phyloP scores from a whole-genome alignment of 2,888 invertebrate genomes.

The Athalia circularis region DNA sequence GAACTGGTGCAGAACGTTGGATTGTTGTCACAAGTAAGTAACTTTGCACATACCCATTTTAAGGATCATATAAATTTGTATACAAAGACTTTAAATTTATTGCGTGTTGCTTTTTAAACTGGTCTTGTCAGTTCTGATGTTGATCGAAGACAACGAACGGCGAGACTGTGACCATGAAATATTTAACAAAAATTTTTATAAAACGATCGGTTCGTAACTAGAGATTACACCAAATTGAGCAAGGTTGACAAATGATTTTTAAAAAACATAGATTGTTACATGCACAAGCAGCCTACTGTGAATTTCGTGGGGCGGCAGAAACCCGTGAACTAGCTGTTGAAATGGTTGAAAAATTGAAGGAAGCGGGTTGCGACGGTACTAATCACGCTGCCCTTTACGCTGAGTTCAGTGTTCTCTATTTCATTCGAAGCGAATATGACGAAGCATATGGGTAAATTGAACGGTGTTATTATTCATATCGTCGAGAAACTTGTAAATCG shows the following conservation, averaged over 20 bases:
- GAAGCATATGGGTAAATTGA: conserved; percentile 77
- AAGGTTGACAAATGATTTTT: conserved; percentile 8
- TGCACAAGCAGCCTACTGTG: conserved; percentile 88
- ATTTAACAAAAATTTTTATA: too few species aligned
- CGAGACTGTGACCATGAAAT: too few species aligned
- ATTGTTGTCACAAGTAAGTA: conserved; percentile 90
- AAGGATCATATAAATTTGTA: conserved; percentile 6
- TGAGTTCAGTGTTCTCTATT: conserved; percentile 89
- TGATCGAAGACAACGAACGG: too few species aligned
- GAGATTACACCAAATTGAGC: not conserved
- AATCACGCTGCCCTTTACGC: conserved; percentile 84
- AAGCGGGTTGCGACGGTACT: conserved; percentile 63
- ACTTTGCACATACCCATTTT: conserved; percentile 19
- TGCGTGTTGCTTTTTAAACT: too few species aligned
- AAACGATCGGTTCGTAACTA: not conserved
- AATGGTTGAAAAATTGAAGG: conserved; percentile 76
- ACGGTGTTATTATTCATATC: conserved; percentile 24
- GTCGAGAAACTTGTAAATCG: not conserved
- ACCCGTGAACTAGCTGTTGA: conserved; percentile 80
- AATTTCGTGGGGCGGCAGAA: conserved; percentile 85
- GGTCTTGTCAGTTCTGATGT: too few species aligned
- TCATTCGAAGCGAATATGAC: conserved; percentile 90
- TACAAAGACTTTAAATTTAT: not conserved
- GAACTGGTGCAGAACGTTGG: conserved; percentile 82
- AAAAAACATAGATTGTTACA: conserved; percentile 82